phyloP scores from a whole-genome alignment of 2,888 invertebrate genomes.

The Dynastes grantii region DNA sequence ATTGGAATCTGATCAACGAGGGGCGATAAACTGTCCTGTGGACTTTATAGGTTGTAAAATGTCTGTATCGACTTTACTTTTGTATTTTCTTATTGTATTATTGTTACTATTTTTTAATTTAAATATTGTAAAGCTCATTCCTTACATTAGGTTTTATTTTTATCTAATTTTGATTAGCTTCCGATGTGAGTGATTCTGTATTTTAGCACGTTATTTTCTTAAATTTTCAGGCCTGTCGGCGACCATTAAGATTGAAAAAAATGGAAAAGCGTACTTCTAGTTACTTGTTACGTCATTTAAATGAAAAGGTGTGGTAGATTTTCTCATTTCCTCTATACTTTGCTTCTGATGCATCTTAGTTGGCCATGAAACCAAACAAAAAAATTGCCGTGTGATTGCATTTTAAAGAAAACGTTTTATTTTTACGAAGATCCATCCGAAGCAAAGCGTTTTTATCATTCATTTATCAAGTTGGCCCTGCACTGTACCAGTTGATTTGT shows the following conservation, averaged over 20 bases:
- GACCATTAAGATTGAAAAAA: slow-evolving; percentile 47
- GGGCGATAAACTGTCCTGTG: slow-evolving; percentile 51
- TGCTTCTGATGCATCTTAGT: slow-evolving; percentile 57
- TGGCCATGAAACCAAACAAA: no score
- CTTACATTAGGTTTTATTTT: slow-evolving; percentile 57
- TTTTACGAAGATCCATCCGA: slow-evolving; percentile 10
- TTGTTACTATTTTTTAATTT: slow-evolving; percentile 31
- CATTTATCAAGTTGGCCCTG: slow-evolving; percentile 3
- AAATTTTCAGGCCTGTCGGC: slow-evolving; percentile 60
- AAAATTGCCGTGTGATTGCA: no score
- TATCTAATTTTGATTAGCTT: slow-evolving; percentile 17
- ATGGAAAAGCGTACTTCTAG: slow-evolving; percentile 59
- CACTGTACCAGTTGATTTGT: slow-evolving; percentile 57
- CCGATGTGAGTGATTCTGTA: slow-evolving; percentile 22
- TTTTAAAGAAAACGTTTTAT: background rate
- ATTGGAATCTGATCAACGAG: slow-evolving; percentile 59
- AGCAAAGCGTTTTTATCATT: slow-evolving; percentile 21
- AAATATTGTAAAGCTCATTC: slow-evolving; percentile 60
- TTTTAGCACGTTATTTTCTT: slow-evolving; percentile 56
- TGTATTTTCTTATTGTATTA: slow-evolving; percentile 47
- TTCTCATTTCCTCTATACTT: slow-evolving; percentile 55
- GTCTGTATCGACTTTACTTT: slow-evolving; percentile 62
- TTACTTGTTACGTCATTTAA: slow-evolving; percentile 54
- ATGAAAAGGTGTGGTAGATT: slow-evolving; percentile 62
- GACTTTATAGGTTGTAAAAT: slow-evolving; percentile 59